Evolutionary conservation across 2,113 vertebrate genomes (phyloP).

Genomic region (Tupaia chinensis): DNA sequence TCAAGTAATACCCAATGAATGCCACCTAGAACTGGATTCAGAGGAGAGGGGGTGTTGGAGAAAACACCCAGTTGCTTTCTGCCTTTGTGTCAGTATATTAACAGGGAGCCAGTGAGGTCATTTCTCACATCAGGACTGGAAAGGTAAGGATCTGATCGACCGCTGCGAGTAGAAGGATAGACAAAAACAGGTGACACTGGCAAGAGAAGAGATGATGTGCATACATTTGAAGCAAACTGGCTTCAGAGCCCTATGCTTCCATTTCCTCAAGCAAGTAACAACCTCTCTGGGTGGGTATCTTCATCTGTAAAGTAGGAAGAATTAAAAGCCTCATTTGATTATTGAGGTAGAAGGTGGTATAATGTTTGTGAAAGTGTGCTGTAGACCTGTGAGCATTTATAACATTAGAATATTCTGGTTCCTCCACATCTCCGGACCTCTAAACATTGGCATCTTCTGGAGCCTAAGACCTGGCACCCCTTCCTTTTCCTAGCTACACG

Average conservation of each 20-base stretch:
- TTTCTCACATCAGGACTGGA: neutral
- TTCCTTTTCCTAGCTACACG: neutral
- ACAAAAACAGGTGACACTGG: neutral
- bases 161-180: neutral
- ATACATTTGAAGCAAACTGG: neutral
- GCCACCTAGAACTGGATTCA: neutral
- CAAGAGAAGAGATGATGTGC: neutral
- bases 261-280: neutral
- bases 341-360: neutral
- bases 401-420: neutral
- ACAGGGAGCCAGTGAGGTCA: neutral
- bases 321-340: neutral
- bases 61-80: neutral
- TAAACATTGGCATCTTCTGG: neutral
- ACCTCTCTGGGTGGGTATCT: neutral
- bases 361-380: neutral
- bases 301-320: neutral
- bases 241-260: neutral
- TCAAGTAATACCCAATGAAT: neutral
- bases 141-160: neutral
- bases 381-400: neutral
- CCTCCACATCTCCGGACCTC: neutral
- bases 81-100: neutral
- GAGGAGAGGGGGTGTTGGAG: neutral
- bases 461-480: neutral